Conservation (phyloP, 1,140 invertebrate species). For the Lordiphosa clarofinis region DNA sequence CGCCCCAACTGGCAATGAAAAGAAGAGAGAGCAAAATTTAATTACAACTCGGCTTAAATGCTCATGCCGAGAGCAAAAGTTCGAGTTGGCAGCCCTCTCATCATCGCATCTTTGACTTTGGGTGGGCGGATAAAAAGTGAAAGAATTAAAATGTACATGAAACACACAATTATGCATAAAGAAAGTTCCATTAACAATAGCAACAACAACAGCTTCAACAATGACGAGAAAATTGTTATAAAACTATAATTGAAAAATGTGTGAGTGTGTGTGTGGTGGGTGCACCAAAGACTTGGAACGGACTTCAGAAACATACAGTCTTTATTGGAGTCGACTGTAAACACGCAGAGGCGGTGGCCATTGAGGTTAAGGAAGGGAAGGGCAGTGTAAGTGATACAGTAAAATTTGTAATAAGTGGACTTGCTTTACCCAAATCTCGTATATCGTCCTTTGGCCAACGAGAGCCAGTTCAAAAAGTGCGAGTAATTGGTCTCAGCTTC, state of each 20-base stretch:
- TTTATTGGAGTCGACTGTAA: conserved; percentile 4
- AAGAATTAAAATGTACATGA: conserved; percentile 42
- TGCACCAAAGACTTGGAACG: background rate
- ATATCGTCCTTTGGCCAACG: too few species aligned
- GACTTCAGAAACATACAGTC: conserved; percentile 2
- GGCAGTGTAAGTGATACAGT: background rate
- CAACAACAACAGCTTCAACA: conserved; percentile 46
- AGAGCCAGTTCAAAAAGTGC: too few species aligned
- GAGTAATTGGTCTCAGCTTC: too few species aligned
- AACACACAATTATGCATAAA: conserved; percentile 43
- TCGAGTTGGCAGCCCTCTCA: conserved; percentile 48
- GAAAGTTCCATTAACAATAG: conserved; percentile 66
- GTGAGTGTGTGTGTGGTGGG: conserved; percentile 34
- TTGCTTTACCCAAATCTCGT: too few species aligned
- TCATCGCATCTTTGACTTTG: conserved; percentile 20
- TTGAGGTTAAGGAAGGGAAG: background rate
- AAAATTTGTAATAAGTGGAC: too few species aligned
- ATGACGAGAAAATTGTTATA: conserved; percentile 73
- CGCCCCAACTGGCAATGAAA: conserved; percentile 26
- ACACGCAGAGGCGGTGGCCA: conserved; percentile 5
- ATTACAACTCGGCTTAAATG: conserved; percentile 66
- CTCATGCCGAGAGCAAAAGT: conserved; percentile 60
- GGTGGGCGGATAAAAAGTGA: conserved; percentile 51
- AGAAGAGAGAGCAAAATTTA: conserved; percentile 55
- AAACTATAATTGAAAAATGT: conserved; percentile 69